Percentiles rank a stretch among this genome's conserved stretches.
These are phyloP conservation scores for Pseudomugil gertrudae DNA, from an alignment of 2,797 vertebrate species.

Conservation along the genomic window DNA sequence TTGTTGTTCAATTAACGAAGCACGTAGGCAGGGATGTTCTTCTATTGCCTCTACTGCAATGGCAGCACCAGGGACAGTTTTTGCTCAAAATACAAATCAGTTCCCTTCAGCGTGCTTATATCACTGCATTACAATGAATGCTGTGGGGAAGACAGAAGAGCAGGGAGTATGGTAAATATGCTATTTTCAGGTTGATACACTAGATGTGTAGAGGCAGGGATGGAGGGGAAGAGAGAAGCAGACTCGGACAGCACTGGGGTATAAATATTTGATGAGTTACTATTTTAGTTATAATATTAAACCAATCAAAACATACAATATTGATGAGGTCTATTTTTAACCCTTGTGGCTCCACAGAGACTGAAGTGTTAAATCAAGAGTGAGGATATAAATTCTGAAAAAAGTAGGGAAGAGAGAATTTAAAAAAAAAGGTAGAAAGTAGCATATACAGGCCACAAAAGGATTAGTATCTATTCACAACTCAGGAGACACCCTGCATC, in stretches of 20 bases:
- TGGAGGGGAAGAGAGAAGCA: constrained; percentile 27
- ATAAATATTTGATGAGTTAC: constrained; percentile 82
- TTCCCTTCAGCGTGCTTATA: constrained; percentile 27
- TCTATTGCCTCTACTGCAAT: constrained; percentile 17
- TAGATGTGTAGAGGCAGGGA: constrained; percentile 24
- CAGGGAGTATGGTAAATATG: constrained; percentile 34
- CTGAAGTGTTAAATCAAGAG: constrained; percentile 65
- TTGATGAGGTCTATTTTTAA: constrained; percentile 81
- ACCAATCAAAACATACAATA: constrained; percentile 79
- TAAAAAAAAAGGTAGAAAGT: constrained; percentile 19
- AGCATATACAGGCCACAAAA: constrained; percentile 32
- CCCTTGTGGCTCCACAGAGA: constrained; percentile 55
- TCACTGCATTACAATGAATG: constrained; percentile 27
- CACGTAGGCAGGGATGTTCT: constrained; percentile 40
- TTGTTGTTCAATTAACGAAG: constrained; percentile 50
- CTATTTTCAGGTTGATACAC: constrained; percentile 59
- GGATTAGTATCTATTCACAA: constrained; percentile 34
- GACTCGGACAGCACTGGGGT: constrained; percentile 56
- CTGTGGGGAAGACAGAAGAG: constrained; percentile 3
- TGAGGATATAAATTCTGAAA: constrained; percentile 33
- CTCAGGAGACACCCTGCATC: constrained; percentile 31
- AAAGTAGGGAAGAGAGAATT: constrained; percentile 6
- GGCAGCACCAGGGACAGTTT: constrained; percentile 10
- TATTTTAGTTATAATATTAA: constrained; percentile 83
- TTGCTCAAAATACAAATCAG: constrained; percentile 27